A percentile compares a stretch with the other conserved stretches of the same genome.
These are phyloP conservation scores for Mus pahari DNA, from an alignment of 2,113 vertebrate genomes.

Conservation along the genomic window DNA sequence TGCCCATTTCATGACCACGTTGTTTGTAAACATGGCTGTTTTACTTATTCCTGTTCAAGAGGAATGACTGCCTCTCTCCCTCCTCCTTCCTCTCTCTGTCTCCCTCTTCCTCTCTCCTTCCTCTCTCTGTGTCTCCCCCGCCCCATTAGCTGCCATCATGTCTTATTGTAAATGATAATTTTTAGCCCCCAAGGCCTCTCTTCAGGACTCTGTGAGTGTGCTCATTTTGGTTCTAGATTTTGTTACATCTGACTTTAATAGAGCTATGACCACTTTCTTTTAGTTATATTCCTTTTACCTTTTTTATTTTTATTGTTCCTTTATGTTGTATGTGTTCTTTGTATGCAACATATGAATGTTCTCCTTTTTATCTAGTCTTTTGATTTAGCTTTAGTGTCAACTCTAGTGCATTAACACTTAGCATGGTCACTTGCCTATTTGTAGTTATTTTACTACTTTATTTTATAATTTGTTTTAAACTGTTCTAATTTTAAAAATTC, in stretches of 20 bases:
- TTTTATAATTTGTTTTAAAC: neutral
- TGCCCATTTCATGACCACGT: too few relatives aligned
- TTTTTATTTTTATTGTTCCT: neutral
- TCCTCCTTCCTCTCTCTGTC: too few relatives aligned
- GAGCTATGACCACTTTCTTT: neutral
- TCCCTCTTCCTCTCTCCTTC: neutral
- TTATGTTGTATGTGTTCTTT: neutral
- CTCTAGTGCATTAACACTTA: neutral
- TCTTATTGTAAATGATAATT: too few relatives aligned
- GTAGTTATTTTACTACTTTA: neutral
- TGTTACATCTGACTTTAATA: neutral
- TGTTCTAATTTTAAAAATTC: neutral
- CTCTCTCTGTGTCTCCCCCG: too few relatives aligned
- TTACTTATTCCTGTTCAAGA: neutral
- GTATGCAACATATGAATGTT: neutral
- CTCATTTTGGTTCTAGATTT: neutral
- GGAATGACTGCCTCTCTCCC: neutral
- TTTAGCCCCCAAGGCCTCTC: neutral
- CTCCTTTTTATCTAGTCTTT: neutral
- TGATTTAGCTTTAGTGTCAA: conserved; percentile 20
- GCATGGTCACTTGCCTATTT: neutral
- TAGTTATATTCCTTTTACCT: neutral
- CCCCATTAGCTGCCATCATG: too few relatives aligned
- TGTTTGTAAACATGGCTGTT: neutral
- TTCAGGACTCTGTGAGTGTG: neutral